These are phyloP conservation scores for Arge pagana DNA, from an alignment of 2,888 invertebrate species.

Conservation along the genomic window DNA sequence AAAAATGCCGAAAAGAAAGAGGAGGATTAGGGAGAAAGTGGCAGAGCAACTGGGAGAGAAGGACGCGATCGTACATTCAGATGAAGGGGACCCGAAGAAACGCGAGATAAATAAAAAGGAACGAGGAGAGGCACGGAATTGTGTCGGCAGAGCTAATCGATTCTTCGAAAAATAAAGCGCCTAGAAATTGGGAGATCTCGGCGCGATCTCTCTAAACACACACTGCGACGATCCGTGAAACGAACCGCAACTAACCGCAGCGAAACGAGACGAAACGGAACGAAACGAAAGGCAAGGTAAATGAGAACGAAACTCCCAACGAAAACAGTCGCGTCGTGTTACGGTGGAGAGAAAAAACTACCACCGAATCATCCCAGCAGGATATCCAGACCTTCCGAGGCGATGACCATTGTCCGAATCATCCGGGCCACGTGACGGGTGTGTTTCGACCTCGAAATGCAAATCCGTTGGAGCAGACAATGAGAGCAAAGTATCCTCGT, in stretches of 20 bases:
- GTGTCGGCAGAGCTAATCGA: no score
- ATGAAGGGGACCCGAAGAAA: no score
- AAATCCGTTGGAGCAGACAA: conserved; percentile 41
- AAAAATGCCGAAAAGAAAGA: neutral
- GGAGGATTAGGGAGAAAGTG: no score
- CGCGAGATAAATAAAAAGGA: no score
- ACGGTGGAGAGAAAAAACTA: neutral
- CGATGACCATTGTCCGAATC: conserved; percentile 18
- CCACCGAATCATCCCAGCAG: neutral
- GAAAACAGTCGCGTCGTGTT: no score
- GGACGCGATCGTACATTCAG: no score
- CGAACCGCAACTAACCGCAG: neutral
- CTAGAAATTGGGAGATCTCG: no score
- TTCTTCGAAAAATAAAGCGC: no score
- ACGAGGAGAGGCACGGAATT: no score
- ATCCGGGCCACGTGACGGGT: conserved; percentile 30
- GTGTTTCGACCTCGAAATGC: conserved; percentile 45
- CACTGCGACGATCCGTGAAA: neutral
- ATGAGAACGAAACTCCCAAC: neutral
- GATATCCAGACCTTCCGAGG: conserved; percentile 16
- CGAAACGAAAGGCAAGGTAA: neutral
- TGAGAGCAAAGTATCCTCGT: conserved; percentile 27
- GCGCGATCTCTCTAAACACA: no score
- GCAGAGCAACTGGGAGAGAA: no score
- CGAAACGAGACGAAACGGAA: conserved; percentile 1